These are phyloP conservation scores for Fulica atra DNA, from an alignment of 2,113 vertebrate species.

Conservation along the genomic window DNA sequence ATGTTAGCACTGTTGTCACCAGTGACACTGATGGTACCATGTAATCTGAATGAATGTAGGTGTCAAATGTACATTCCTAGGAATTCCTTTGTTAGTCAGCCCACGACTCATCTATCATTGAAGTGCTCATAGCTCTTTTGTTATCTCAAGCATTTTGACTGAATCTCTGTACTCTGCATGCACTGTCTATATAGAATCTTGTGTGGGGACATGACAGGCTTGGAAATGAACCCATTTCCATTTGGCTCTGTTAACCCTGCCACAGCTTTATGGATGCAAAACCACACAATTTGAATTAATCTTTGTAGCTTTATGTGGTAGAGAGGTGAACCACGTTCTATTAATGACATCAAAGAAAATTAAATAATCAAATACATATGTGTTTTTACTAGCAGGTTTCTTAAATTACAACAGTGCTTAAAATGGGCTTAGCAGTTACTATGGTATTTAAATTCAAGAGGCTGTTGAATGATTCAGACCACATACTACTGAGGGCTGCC, in stretches of 20 bases:
- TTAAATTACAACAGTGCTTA: neutral
- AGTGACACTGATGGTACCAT: neutral
- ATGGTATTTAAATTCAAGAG: conserved; percentile 8
- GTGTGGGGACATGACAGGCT: neutral
- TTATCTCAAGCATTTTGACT: neutral
- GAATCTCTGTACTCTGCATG: neutral
- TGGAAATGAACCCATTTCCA: neutral
- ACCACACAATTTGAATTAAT: neutral
- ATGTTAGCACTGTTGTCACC: neutral
- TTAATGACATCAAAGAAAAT: neutral
- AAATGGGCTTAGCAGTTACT: neutral
- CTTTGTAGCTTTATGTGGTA: neutral
- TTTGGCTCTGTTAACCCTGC: neutral
- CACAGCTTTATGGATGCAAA: neutral
- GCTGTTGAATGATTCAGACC: conserved; percentile 46
- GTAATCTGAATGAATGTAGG: conserved; percentile 8
- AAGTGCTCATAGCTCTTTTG: conserved; percentile 11
- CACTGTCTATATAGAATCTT: neutral
- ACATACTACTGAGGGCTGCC: neutral
- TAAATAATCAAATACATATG: neutral
- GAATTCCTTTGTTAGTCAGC: conserved; percentile 63
- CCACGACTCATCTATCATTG: conserved; percentile 59
- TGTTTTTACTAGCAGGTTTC: neutral
- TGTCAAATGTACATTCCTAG: conserved; percentile 30
- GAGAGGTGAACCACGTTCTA: neutral